Evolutionary conservation across 2,113 vertebrate genomes (phyloP).

Genomic region (Alethe castanea): DNA sequence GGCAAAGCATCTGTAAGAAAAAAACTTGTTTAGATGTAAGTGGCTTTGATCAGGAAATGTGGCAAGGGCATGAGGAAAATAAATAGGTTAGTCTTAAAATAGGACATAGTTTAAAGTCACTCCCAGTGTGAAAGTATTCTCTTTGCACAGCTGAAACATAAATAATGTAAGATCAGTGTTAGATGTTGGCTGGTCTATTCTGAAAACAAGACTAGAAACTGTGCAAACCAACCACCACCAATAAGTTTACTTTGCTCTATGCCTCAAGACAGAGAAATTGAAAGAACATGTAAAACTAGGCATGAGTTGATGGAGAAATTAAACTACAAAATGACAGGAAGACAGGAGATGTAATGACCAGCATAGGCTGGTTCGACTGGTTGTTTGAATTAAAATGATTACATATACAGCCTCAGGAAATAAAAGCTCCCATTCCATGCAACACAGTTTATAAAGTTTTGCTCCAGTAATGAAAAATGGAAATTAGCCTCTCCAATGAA

Average conservation of each 20-base stretch:
- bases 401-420: conserved; percentile 35
- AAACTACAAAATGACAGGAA: background rate
- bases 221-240: background rate
- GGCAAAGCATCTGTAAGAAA: conserved; percentile 15
- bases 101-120: conserved; percentile 24
- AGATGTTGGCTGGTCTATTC: background rate
- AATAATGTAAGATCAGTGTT: background rate
- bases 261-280: background rate
- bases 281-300: background rate
- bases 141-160: conserved; percentile 2
- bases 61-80: conserved; percentile 20
- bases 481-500: conserved; percentile 47
- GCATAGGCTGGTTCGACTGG: background rate
- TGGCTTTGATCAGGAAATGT: conserved; percentile 33
- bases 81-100: conserved; percentile 36
- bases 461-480: conserved; percentile 46
- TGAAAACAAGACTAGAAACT: background rate
- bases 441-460: conserved; percentile 23
- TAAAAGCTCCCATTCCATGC: conserved; percentile 4
- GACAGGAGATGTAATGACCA: background rate
- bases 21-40: conserved; percentile 13
- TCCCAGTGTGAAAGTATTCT: background rate
- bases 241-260: background rate
- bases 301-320: conserved; percentile 3
- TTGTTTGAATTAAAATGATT: background rate